Base-by-base conservation (phyloP, 2,888 invertebrate genomes). In the Latheticus oryzae region DNA sequence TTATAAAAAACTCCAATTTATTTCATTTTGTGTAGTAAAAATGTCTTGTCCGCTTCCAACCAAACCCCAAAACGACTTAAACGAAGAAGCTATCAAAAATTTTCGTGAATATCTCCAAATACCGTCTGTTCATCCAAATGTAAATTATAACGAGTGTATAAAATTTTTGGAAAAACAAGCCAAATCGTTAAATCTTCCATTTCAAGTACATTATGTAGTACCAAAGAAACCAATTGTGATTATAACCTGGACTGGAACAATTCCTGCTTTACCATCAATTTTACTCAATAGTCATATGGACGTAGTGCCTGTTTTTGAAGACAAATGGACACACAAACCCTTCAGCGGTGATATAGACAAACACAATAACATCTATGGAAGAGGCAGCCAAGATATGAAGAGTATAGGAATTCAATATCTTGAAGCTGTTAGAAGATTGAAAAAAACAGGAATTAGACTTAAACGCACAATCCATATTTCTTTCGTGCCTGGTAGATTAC, bases 211-310 rank as follows among this genome's bases (percentile, higher is more conserved):
- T 65, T 83, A 85, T 63, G 81, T 77, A 69, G 77, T 85, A 2
- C 83, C 86, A 3, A 81, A 81, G 17, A 92, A 91, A 75, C 95
- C 95, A 2, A 86, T 95, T 43, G 87, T 93, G 1, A 80, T 95
- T 16, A 80, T 97, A 74, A 91, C 93, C 71, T 93, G 95, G 91
- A 68, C 73, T 19, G 97, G 97, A 21, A 83, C 80, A 1, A 83
- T 92, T 19, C 89, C 90, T 1, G 73, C 81, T 0, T 77, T 90
- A 48, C 87, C 90, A 2, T 79, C 91, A 0, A 82, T 98, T 57
- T 74, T 97, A 62, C 83, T 98, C 11, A 97, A 96, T 76, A 96
- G 95, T 3, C 97, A 98, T 73, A 97, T 94, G 87, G 97, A 98
- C 76, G 97, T 98, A 1, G 97, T 97, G 1, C 97, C 97, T 3